Base-by-base conservation (phyloP, 1,140 invertebrate genomes). In the Drosophila kurseongensis region DNA sequence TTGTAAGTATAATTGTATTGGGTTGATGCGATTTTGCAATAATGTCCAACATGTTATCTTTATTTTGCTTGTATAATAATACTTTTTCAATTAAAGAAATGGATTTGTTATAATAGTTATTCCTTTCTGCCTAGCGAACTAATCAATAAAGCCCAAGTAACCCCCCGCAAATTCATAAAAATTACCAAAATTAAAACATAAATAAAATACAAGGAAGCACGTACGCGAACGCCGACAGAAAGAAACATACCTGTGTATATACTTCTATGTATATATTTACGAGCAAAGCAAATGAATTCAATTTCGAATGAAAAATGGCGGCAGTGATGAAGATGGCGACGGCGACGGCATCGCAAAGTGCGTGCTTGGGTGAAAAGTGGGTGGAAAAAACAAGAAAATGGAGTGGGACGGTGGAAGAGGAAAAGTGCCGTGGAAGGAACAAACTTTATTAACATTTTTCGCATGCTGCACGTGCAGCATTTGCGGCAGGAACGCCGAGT, bases 401-500 rank as follows among this genome's bases (percentile, higher is more conserved):
- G 42, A 5, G 36, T 23, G 18, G 54, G 16, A 23, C 14, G 50
- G 5, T 29, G 41, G 41, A 36, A n/a, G 16, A 38, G 12, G 29
- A 38, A 14, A 23, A 36, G 8, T 14, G 55, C 54, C 42, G 61
- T 59, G 55, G 51, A 47, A 51, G 41, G 69, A 66, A 67, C 73
- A 86, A 86, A 86, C 83, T 88, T 86, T 83, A 86, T 86, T 86
- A 86, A 86, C 83, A 86, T 86, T 83, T 86, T 83, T 89, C 84
- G 84, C 79, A 88, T 86, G 83, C 79, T 86, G 80, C 79, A 86
- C 83, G 83, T 86, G 79, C 83, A 69, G 42, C 71, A 73, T 51
- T 69, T 57, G 50, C 48, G 67, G 65, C 67, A 56, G 44, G 27
- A 6, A 23, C 50, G 58, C 10, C 14, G 29, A 29, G 27, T 12